Base-by-base conservation (phyloP, 2,888 invertebrate species). In the Drosophila rellima region DNA sequence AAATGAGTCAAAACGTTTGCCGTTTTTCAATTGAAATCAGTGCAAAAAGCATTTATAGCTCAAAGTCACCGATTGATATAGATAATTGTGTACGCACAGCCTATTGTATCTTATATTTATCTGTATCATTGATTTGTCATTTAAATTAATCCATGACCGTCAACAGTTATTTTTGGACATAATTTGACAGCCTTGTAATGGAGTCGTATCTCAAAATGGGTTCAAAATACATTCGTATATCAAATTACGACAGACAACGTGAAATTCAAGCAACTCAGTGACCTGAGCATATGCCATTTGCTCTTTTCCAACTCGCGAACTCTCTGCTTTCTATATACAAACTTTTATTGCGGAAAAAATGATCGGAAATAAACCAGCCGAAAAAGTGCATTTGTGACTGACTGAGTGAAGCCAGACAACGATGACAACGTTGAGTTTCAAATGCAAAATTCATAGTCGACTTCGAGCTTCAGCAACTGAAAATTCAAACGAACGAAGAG, bases 161-260 rank as follows among this genome's bases (percentile, higher is more conserved):
- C 72, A 55, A 35, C 40, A 50, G 61, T 68, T 69, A 70, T 75
- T 82, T 79, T 66, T 69, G 40, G 54, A 26, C 52, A 66, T 48
- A 47, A 67, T 75, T 63, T 70, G 57, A 64, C 82, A 81, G 64
- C 84, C 87, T 88, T 81, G 59, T 55, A 63, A 63, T 82, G 82
- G 65, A 69, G 17, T 56, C 56, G 47, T 61, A 47, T 61, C 54
- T 42, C 42, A 26, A 61, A 62, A 57, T 57, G 67, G 64, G 86
- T 88, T 86, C 85, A 89, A 82, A 62, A 82, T 85, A 89, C 89
- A 89, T 86, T 86, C 85, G 80, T 85, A 88, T 88, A 85, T 88
- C 89, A 78, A 72, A 80, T 79, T 67, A 61, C 73, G 56, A 33
- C 62, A 77, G 59, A 73, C 74, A 57, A 54, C 48, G 63, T 69